phyloP scores from a whole-genome alignment of 2,113 vertebrate genomes.

The Columbina picui region DNA sequence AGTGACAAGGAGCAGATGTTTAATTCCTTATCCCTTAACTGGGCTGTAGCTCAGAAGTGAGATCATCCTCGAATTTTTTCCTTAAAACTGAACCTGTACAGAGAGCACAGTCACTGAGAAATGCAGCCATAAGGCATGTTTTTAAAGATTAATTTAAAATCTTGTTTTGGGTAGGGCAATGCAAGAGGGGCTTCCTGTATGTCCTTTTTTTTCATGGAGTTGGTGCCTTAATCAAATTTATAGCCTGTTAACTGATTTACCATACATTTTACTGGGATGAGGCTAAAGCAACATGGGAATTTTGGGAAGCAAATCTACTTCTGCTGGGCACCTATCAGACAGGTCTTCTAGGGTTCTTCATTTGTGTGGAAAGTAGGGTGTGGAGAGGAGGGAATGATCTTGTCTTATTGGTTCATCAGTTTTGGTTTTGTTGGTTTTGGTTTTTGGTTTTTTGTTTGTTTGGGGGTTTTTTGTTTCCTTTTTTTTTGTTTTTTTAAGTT shows the following conservation, averaged over 20 bases:
- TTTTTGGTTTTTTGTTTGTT: too few relatives aligned
- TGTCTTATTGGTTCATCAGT: neutral
- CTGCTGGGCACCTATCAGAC: neutral
- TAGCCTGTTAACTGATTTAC: neutral
- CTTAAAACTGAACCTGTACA: neutral
- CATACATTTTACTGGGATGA: neutral
- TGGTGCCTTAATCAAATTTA: neutral
- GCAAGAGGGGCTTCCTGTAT: neutral
- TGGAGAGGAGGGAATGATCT: neutral
- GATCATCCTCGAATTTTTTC: neutral
- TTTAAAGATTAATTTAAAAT: neutral
- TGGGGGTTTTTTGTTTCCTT: too few relatives aligned
- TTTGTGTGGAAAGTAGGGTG: neutral
- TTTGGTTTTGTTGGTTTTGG: too few relatives aligned
- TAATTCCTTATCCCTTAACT: neutral
- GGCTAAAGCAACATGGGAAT: neutral
- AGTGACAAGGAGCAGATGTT: neutral
- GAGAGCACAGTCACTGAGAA: neutral
- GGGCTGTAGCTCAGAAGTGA: neutral
- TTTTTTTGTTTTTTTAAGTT: neutral
- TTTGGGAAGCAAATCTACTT: neutral
- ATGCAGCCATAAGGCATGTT: neutral
- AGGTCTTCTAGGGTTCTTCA: neutral
- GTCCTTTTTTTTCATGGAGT: neutral
- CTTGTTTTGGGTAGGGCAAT: neutral